A percentile compares a stretch with the other conserved stretches of the same genome.
These are phyloP conservation scores for Orchesellides sinensis DNA, from an alignment of 2,888 invertebrate genomes.

Conservation along the genomic window DNA sequence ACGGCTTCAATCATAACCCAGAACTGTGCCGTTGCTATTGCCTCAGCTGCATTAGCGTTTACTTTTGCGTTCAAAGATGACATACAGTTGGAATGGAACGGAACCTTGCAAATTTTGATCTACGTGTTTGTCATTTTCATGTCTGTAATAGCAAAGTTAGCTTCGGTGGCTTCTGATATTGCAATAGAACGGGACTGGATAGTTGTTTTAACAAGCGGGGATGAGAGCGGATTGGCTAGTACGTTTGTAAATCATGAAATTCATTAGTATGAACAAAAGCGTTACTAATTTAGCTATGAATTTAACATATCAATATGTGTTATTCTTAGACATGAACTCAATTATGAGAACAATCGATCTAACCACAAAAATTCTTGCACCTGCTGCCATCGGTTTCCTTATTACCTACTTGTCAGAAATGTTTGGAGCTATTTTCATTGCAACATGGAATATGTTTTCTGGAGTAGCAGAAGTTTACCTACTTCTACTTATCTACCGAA, in stretches of 20 bases:
- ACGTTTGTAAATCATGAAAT: slow-evolving; percentile 12
- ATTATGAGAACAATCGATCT: slow-evolving; percentile 78
- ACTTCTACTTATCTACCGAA: slow-evolving; percentile 77
- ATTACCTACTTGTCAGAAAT: slow-evolving; percentile 76
- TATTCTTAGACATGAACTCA: slow-evolving; percentile 78
- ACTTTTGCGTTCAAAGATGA: slow-evolving; percentile 65
- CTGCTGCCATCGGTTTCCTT: slow-evolving; percentile 78
- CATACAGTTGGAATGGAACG: slow-evolving; percentile 63
- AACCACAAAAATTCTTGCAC: slow-evolving; percentile 78
- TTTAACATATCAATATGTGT: neutral
- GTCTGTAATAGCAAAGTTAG: slow-evolving; percentile 76
- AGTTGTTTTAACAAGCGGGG: slow-evolving; percentile 77
- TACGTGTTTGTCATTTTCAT: slow-evolving; percentile 76
- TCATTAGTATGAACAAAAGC: neutral
- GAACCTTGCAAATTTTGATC: slow-evolving; percentile 66
- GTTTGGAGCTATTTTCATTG: slow-evolving; percentile 75
- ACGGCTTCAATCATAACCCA: slow-evolving; percentile 76
- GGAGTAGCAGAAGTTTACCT: slow-evolving; percentile 78
- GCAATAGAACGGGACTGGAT: slow-evolving; percentile 79
- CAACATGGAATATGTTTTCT: slow-evolving; percentile 78
- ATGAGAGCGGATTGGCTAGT: slow-evolving; percentile 77
- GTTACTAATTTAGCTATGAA: neutral
- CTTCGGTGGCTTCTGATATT: slow-evolving; percentile 77
- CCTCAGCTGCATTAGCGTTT: slow-evolving; percentile 76
- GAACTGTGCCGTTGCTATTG: slow-evolving; percentile 77